These are phyloP conservation scores for Opisthocomus hoazin DNA, from an alignment of 2,113 vertebrate genomes.

Conservation along the genomic window DNA sequence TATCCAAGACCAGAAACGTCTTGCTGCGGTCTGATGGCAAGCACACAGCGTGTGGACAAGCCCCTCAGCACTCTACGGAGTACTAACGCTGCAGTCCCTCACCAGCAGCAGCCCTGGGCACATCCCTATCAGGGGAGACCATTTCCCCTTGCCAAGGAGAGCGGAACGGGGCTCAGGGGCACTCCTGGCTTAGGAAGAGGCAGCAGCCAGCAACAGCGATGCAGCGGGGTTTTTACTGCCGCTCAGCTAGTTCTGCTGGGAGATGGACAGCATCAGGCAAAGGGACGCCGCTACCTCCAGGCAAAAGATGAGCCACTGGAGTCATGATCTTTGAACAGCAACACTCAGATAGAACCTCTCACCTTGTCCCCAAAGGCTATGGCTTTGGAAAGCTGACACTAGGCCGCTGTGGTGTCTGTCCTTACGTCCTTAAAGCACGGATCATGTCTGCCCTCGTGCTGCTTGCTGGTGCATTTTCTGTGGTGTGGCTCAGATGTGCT, in stretches of 20 bases:
- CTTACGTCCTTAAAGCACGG: neutral
- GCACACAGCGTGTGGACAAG: neutral
- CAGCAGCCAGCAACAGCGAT: neutral
- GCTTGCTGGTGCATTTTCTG: conserved; percentile 66
- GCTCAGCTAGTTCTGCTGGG: neutral
- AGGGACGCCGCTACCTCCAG: neutral
- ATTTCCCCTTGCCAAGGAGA: neutral
- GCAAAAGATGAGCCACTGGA: neutral
- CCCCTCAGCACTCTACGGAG: neutral
- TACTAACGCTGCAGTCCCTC: neutral
- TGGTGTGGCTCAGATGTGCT: conserved; percentile 22
- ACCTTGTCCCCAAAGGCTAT: neutral
- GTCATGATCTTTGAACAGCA: neutral
- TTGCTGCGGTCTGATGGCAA: neutral
- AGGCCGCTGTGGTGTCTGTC: conserved; percentile 38
- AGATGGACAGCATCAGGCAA: neutral
- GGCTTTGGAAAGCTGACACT: neutral
- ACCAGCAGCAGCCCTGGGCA: neutral
- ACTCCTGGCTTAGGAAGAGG: neutral
- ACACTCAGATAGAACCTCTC: neutral
- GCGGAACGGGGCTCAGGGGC: neutral
- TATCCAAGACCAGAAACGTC: neutral
- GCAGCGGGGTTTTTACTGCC: neutral
- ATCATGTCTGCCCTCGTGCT: neutral
- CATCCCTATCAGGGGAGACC: too few species aligned